Conservation (phyloP, 2,113 vertebrate genomes). For the Zapus hudsonius region DNA sequence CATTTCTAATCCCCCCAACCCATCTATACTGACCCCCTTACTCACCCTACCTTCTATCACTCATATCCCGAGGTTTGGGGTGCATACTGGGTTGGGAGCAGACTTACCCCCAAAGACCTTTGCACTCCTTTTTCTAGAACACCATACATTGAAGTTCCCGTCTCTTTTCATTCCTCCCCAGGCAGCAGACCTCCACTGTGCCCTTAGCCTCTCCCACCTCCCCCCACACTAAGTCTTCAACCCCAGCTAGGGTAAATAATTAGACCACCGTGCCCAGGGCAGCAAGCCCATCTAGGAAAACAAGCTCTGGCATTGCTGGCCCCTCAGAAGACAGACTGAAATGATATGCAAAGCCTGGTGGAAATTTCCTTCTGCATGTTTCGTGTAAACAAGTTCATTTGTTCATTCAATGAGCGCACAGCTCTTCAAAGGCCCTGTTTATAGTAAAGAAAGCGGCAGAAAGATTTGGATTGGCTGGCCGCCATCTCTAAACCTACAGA, state of each 20-base stretch:
- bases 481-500: constrained; percentile 78
- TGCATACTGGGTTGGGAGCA: not conserved
- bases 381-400: constrained; percentile 82
- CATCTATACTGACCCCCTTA: not conserved
- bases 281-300: not conserved
- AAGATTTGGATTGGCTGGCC: constrained; percentile 78
- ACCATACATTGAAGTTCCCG: not conserved
- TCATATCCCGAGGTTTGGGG: not conserved
- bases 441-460: constrained; percentile 81
- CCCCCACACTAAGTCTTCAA: not conserved
- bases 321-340: constrained; percentile 74
- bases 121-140: not conserved
- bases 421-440: constrained; percentile 83
- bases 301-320: not conserved
- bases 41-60: not conserved
- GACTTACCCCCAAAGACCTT: not conserved
- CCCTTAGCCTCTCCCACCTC: not conserved
- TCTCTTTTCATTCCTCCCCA: not conserved
- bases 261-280: constrained; percentile 2
- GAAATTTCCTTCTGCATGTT: constrained; percentile 78
- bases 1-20: not conserved
- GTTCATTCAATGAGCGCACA: constrained; percentile 81
- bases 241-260: constrained; percentile 3
- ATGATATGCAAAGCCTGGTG: constrained; percentile 66
- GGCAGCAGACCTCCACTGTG: not conserved